Conservation (phyloP, 2,888 invertebrate species). For the Protodeltote pygarga region DNA sequence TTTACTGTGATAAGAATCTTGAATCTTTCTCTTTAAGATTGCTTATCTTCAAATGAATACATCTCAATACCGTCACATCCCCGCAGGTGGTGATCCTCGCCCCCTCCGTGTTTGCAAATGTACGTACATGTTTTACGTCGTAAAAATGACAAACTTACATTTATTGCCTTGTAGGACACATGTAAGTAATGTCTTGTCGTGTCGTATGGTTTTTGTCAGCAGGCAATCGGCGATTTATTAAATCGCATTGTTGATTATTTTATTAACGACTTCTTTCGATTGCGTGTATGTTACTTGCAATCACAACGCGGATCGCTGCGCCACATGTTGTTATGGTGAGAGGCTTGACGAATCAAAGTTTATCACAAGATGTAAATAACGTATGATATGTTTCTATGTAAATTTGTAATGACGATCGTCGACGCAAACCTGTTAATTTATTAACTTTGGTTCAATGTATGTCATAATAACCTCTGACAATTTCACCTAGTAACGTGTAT, state of each 20-base stretch:
- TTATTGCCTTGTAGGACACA: conserved; percentile 73
- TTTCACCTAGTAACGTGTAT: conserved; percentile 40
- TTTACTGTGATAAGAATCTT: conserved; percentile 47
- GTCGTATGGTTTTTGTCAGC: conserved; percentile 79
- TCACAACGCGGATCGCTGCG: conserved; percentile 52
- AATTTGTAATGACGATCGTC: conserved; percentile 9
- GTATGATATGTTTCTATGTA: conserved; percentile 19
- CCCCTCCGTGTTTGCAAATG: conserved; percentile 69
- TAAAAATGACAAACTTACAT: conserved; percentile 81
- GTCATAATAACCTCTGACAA: conserved; percentile 36
- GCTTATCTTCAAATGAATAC: conserved; percentile 52
- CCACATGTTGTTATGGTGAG: conserved; percentile 57
- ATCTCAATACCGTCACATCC: conserved; percentile 61
- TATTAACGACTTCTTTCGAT: conserved; percentile 69
- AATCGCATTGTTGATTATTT: conserved; percentile 78
- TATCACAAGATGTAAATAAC: conserved; percentile 47
- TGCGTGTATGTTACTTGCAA: conserved; percentile 62
- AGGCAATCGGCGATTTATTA: conserved; percentile 81
- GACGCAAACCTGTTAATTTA: conserved; percentile 16
- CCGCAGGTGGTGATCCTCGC: conserved; percentile 66
- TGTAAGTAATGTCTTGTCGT: conserved; percentile 77
- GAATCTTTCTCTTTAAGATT: conserved; percentile 48
- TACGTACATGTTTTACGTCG: conserved; percentile 67
- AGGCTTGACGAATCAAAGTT: conserved; percentile 61
- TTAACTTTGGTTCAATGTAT: conserved; percentile 21